Conservation (phyloP, 2,888 invertebrate genomes). For the Syrphus vitripennis region DNA sequence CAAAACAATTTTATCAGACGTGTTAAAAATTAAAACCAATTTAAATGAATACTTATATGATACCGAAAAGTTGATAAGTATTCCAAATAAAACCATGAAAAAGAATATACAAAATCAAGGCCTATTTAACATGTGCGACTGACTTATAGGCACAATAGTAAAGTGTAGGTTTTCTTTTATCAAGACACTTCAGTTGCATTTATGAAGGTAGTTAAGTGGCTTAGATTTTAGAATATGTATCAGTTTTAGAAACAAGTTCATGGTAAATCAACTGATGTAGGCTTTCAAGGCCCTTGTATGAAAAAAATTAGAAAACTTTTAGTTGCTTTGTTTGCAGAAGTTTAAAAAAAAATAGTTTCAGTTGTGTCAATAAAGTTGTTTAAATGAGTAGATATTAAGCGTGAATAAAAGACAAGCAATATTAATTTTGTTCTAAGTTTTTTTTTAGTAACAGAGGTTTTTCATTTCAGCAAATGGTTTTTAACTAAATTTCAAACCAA, state of each 20-base stretch:
- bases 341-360: too few relatives aligned
- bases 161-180: background rate
- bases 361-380: too few relatives aligned
- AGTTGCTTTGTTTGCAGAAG: too few relatives aligned
- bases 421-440: too few relatives aligned
- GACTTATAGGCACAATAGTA: background rate
- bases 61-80: background rate
- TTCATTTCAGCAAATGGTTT: too few relatives aligned
- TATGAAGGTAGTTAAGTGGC: background rate
- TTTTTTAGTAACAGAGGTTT: too few relatives aligned
- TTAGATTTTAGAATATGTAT: background rate
- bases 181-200: background rate
- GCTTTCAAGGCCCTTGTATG: too few relatives aligned
- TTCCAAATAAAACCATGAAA: background rate
- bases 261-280: background rate
- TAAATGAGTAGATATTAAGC: too few relatives aligned
- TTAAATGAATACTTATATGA: background rate
- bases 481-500: too few relatives aligned
- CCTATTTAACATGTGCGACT: background rate
- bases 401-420: too few relatives aligned
- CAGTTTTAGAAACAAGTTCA: background rate
- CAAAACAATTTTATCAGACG: background rate
- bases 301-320: too few relatives aligned
- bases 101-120: background rate
- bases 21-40: background rate